phyloP scores from a whole-genome alignment of 2,113 vertebrate genomes.

The Rhynchopsitta pachyrhyncha region DNA sequence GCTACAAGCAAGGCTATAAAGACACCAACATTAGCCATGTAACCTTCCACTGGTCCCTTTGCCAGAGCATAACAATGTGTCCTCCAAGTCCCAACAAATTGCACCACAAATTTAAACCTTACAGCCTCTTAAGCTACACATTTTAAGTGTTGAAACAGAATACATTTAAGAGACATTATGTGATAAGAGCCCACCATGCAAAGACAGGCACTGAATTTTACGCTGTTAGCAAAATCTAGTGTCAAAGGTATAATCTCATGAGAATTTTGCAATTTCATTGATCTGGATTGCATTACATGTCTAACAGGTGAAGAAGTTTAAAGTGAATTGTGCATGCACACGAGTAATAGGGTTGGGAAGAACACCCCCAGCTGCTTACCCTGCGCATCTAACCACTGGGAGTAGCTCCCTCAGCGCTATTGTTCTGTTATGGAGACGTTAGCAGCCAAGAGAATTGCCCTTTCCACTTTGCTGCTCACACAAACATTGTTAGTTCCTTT shows the following conservation, averaged over 20 bases:
- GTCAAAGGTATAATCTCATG: fast-evolving
- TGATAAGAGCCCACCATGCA: neutral
- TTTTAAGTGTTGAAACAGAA: neutral
- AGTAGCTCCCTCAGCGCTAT: fast-evolving
- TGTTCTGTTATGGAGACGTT: neutral
- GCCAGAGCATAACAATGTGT: fast-evolving
- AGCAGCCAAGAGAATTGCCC: neutral
- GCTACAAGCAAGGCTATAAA: neutral
- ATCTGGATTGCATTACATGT: fast-evolving
- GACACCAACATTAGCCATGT: neutral
- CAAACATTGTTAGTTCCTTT: neutral
- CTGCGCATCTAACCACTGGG: neutral
- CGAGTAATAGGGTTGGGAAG: neutral
- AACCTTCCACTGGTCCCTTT: neutral
- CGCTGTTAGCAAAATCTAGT: neutral
- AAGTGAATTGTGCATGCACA: fast-evolving
- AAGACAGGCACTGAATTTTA: neutral
- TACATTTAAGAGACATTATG: neutral
- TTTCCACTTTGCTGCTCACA: neutral
- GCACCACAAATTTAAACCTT: neutral
- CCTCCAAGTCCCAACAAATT: neutral
- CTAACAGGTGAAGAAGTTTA: no score
- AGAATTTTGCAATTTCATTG: no score
- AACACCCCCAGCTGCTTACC: neutral
- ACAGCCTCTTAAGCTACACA: fast-evolving